Evolutionary conservation across 1,140 invertebrate genomes (phyloP), one percentile per base, ranked within the genome.

Genomic region (Ruditapes philippinarum): DNA sequence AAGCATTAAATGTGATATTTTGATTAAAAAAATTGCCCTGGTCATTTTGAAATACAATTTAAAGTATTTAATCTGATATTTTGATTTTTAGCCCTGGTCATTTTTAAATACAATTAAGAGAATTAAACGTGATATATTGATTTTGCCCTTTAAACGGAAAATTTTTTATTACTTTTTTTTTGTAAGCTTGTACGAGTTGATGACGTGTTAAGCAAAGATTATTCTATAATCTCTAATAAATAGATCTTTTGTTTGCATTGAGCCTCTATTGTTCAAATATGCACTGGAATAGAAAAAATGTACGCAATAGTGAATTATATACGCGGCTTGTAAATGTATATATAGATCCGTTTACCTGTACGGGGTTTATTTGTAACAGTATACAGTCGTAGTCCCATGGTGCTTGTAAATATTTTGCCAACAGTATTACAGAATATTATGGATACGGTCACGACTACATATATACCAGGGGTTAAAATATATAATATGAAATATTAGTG

Each of bases 361-460:
- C 1, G 4, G 33, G 3, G 38, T 36, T 17, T 54, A 12, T n/a
- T 17, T 22, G 17, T 38, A 38, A 33, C 38, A 9, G 33, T 70
- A 36, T 78, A 78, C 51, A 28, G 4, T 33, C 36, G 25, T 31
- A 78, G 25, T 54, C 45, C 74, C 74, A 78, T 78, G 49, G 74
- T 40, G 74, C 45, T 51, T 54, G 74, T 78, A 78, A 78, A 78
- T 78, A 78, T 78, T 78, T 51, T 78, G 74, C 19, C 49, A 1
- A 40, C 22, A 42, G 19, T 42, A 40, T 73, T 73, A 73, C 42
- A 73, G 14, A 28, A 14, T 78, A 28, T 78, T 36, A 17, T 78
- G n/a, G 74, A 70, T 70, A 70, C 36, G 65, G 65, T 19, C 36
- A 65, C n/a, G 31, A 28, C 22, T 57, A 0, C 25, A n/a, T n/a